A percentile compares a stretch with the other conserved stretches of the same genome.
Evolutionary conservation across 2,888 invertebrate species (phyloP).

Genomic region (Matsumyia berberina): DNA sequence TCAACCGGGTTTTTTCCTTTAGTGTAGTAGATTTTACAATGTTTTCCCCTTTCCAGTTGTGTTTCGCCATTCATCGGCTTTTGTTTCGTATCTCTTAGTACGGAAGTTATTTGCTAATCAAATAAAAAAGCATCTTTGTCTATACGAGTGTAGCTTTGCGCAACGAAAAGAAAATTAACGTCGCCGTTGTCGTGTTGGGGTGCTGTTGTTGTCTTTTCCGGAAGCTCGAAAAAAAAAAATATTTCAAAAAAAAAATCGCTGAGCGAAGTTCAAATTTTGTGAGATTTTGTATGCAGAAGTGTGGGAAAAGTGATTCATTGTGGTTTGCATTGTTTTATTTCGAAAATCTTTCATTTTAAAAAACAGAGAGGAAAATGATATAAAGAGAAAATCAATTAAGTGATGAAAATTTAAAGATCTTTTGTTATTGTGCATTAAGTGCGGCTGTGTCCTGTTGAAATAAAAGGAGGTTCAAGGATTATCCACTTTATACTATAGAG

Average conservation of each 20-base stretch:
- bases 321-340: conserved; percentile 15
- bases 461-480: too few species aligned
- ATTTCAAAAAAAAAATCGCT: neutral
- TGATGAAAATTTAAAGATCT: neutral
- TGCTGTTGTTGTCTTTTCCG: conserved; percentile 43
- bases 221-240: conserved; percentile 5
- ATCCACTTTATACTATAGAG: too few species aligned
- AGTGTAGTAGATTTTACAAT: neutral
- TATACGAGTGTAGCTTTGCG: neutral
- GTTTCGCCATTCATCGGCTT: neutral
- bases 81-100: conserved; percentile 21
- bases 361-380: neutral
- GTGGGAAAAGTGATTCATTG: conserved; percentile 32
- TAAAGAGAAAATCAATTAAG: conserved; percentile 1
- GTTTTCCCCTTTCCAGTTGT: conserved; percentile 1
- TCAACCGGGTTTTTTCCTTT: conserved; percentile 14
- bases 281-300: neutral
- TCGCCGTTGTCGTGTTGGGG: neutral
- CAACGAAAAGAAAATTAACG: conserved; percentile 43
- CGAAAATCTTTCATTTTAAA: neutral
- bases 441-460: too few species aligned
- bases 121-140: conserved; percentile 7
- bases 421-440: neutral
- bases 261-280: conserved; percentile 10
- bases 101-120: conserved; percentile 26